Evolutionary conservation across 1,140 invertebrate genomes (phyloP), one percentile per base, ranked within the genome.

Genomic region (Lanistes nyassanus): DNA sequence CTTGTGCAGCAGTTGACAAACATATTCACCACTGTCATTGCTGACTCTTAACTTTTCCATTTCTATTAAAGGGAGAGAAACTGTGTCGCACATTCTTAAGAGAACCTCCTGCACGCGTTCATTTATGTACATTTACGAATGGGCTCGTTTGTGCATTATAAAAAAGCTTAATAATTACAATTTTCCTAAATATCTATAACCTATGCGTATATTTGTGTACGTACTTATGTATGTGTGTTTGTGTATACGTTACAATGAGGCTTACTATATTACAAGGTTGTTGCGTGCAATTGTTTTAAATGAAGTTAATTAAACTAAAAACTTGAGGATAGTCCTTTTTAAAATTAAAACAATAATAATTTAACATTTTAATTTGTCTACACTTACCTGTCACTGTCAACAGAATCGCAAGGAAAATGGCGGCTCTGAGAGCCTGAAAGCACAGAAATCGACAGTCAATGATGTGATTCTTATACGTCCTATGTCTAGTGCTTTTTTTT

Each of bases 121-220:
- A n/a, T n/a, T n/a, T n/a, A n/a, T n/a, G n/a, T n/a, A n/a, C n/a
- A n/a, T n/a, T n/a, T n/a, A n/a, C n/a, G n/a, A n/a, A n/a, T n/a
- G 51, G 47, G 36, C 31, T 21, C 1, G 0, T 9, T 23, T 39
- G 26, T 39, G 11, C 37, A 19, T 42, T 39, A 31, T 26, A 11
- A 23, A 4, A 19, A 23, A 23, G 31, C 37, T n/a, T 19, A 4
- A n/a, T 67, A 6, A 23, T 19, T 29, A 26, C 7, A n/a, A 6
- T 29, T 19, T 39, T 67, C 16, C 19, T 67, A n/a, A 39, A 23
- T 3, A 39, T 42, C 7, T 34, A 39, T 6, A 16, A 39, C 37
- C 36, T 69, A 42, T 69, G 39, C 31, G 39, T 69, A 29, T 51
- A 16, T 53, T 29, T 53, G 19, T 68, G 67, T n/a, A 47, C 51